A percentile compares a stretch with the other conserved stretches of the same genome.
These are phyloP conservation scores for Uloborus plumipes DNA, from an alignment of 2,888 invertebrate species.

Conservation along the genomic window DNA sequence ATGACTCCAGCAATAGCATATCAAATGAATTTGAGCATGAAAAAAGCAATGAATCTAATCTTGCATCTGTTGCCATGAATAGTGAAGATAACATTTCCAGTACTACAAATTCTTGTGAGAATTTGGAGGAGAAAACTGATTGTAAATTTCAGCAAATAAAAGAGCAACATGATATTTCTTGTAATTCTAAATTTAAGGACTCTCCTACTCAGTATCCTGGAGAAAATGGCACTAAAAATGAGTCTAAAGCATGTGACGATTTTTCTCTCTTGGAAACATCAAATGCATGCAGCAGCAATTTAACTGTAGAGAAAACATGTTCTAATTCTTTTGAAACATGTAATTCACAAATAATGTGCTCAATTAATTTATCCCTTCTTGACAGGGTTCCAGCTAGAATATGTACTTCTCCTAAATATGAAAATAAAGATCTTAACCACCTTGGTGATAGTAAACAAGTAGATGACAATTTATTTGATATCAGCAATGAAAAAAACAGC, in stretches of 20 bases:
- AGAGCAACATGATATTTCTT: not conserved
- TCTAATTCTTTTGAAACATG: not conserved
- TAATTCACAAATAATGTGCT: conserved; percentile 43
- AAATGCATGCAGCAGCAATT: not conserved
- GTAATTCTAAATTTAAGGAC: not conserved
- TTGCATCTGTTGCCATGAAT: not conserved
- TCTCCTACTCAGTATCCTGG: too few relatives aligned
- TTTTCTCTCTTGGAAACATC: not conserved
- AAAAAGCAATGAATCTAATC: not conserved
- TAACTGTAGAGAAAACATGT: too few relatives aligned
- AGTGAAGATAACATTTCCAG: not conserved
- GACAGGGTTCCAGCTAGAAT: conserved; percentile 39
- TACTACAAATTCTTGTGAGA: too few relatives aligned
- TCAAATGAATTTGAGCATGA: conserved; percentile 3
- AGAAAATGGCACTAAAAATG: not conserved
- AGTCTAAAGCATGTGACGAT: not conserved
- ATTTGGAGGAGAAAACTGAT: not conserved
- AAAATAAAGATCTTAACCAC: not conserved
- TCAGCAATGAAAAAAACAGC: not conserved
- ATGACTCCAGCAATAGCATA: not conserved
- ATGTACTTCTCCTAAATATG: not conserved
- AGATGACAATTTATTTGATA: conserved; percentile 12
- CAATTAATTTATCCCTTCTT: conserved; percentile 45
- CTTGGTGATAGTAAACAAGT: not conserved
- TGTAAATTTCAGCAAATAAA: too few relatives aligned